A percentile compares a stretch with the other conserved stretches of the same genome.
phyloP scores from a whole-genome alignment of 1,140 invertebrate genomes.

The Trichoplusia ni region DNA sequence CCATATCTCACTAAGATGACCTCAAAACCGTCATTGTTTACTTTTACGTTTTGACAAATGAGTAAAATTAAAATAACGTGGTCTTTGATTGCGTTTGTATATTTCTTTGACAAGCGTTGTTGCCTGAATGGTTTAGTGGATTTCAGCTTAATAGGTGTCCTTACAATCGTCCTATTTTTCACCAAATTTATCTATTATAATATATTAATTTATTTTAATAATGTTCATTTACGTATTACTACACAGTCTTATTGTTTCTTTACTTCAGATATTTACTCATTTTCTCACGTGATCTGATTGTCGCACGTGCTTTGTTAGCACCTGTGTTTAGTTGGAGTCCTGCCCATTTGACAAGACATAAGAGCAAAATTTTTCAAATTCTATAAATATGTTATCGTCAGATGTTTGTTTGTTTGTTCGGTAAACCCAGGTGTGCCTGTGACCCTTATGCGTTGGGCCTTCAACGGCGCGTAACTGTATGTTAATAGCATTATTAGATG shows the following conservation, averaged over 20 bases:
- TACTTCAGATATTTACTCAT: not conserved
- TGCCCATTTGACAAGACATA: not conserved
- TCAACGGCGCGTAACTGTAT: slow-evolving; percentile 5
- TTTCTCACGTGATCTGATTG: not conserved
- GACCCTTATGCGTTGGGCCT: slow-evolving; percentile 12
- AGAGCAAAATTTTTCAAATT: not conserved
- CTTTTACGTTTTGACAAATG: not conserved
- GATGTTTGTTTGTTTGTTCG: not conserved
- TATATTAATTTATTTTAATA: too few relatives aligned
- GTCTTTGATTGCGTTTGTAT: too few relatives aligned
- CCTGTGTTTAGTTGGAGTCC: not conserved
- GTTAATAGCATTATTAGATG: not conserved
- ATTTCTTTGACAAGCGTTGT: too few relatives aligned
- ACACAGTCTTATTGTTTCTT: too few relatives aligned
- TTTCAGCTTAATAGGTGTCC: too few relatives aligned
- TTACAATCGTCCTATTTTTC: too few relatives aligned
- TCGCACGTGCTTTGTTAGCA: not conserved
- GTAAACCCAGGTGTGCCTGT: slow-evolving; percentile 1
- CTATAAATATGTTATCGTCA: not conserved
- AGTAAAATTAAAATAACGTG: too few relatives aligned
- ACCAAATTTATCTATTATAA: too few relatives aligned
- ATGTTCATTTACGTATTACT: too few relatives aligned
- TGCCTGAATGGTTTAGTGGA: too few relatives aligned
- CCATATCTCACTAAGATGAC: not conserved
- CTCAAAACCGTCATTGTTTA: not conserved